Percentiles rank a stretch among this genome's conserved stretches.
Conservation (phyloP, 1,140 invertebrate species). For the Brachionus asplanchnoidis region DNA sequence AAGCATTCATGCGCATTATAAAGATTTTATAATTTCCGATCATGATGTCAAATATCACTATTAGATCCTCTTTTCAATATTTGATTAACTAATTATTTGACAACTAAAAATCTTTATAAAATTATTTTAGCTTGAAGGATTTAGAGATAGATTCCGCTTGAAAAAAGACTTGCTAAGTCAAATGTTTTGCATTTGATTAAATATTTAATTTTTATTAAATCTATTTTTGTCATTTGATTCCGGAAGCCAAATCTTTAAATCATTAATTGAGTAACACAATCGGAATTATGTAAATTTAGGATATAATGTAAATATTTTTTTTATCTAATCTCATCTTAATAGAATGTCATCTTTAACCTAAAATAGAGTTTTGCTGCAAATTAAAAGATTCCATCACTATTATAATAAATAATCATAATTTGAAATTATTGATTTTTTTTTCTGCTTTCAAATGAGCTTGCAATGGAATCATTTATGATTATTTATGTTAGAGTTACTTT, state of each 20-base stretch:
- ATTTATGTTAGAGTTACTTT: slow-evolving; percentile 27
- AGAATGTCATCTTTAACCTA: not conserved
- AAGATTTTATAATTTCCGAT: not conserved
- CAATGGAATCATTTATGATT: slow-evolving; percentile 5
- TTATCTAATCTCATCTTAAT: not conserved
- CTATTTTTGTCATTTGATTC: not conserved
- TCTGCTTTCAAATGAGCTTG: not conserved
- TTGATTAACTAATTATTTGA: not conserved
- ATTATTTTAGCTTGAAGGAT: not conserved
- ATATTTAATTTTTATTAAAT: not conserved
- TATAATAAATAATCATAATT: slow-evolving; percentile 29
- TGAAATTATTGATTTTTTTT: slow-evolving; percentile 23
- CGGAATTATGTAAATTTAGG: not conserved
- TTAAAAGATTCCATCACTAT: not conserved
- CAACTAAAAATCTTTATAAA: not conserved
- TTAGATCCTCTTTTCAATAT: not conserved
- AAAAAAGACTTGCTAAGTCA: not conserved
- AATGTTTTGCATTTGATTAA: not conserved
- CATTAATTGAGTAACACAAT: not conserved
- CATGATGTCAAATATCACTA: not conserved
- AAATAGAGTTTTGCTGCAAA: not conserved
- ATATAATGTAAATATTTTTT: not conserved
- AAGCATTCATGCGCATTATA: not conserved
- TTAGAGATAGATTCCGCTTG: not conserved
- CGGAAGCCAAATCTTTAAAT: not conserved